Base-by-base conservation (phyloP, 2,888 invertebrate genomes). In the Pandemis corylana region DNA sequence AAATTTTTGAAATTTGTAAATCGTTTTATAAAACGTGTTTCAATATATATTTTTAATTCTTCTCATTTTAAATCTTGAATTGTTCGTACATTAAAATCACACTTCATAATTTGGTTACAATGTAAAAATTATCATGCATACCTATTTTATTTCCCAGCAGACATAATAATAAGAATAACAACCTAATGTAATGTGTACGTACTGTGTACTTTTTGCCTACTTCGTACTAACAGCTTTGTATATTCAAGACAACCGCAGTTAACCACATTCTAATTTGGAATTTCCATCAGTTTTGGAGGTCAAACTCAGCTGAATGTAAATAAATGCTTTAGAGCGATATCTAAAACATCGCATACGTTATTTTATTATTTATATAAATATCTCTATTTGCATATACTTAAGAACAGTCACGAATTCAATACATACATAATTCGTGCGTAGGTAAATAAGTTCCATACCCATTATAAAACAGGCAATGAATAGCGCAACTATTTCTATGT, bases 381-480 rank as follows among this genome's bases (percentile, higher is more conserved):
- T 36, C 46, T 5, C 7, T 20, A 20, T 56, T 15, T 20, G 20
- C n/a, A 51, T 13, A 51, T 36, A 36, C 28, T 4, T 36, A 15
- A n/a, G n/a, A 51, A 15, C 20, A 20, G 53, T 56, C 53, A 56
- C 15, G 53, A 15, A 15, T 20, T 56, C 53, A 56, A 56, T 56
- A 56, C 15, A 9, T 56, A 56, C 4, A 7, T 56, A n/a, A 15
- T 9, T 56, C 53, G 7, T 56, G 15, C 53, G 15, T 51, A 36
- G 28, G 28, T 36, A 15, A 51, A 51, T 51, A 36, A 62, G 36
- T 36, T 41, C 2, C 63, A 36, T 89, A 97, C 97, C 97, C 87
- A 97, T 95, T 79, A 97, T 92, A 78, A 97, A 96, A 82, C 96
- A 96, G 6, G 96, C 96, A 41, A 96, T 93, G 79, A 97, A 96